These are phyloP conservation scores for Merops nubicus DNA, from an alignment of 2,113 vertebrate genomes.

Conservation along the genomic window DNA sequence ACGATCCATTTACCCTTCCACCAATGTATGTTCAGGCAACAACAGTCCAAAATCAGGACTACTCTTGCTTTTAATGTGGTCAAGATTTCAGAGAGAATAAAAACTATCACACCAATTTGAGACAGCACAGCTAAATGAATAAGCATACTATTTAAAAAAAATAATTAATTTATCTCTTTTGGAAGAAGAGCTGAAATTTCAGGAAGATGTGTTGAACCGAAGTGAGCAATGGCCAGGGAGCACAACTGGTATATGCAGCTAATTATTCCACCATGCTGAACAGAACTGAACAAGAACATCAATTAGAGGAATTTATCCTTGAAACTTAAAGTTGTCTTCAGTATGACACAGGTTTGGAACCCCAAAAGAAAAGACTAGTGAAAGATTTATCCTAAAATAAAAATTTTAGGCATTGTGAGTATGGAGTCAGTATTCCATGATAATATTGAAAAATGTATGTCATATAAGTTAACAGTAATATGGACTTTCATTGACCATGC, in stretches of 20 bases:
- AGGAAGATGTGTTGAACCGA: neutral
- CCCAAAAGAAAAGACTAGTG: neutral
- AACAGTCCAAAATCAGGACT: neutral
- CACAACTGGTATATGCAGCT: neutral
- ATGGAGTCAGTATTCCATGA: neutral
- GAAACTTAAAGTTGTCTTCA: neutral
- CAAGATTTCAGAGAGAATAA: neutral
- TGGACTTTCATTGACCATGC: neutral
- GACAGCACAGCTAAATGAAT: neutral
- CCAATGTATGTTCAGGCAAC: neutral
- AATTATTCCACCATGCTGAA: neutral
- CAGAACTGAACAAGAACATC: neutral
- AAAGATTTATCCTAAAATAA: neutral
- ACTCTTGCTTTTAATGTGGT: neutral
- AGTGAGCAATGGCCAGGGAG: neutral
- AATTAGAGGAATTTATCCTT: neutral
- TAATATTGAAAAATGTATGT: neutral
- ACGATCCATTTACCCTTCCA: slow-evolving; percentile 13
- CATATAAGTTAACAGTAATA: neutral
- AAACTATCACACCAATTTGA: neutral
- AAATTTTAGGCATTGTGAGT: neutral
- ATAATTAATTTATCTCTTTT: neutral
- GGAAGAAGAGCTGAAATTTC: neutral
- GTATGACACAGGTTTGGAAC: neutral
- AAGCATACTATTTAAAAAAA: neutral